Base-by-base conservation (phyloP, 2,888 invertebrate genomes). In the Exephanes ischioxanthus region DNA sequence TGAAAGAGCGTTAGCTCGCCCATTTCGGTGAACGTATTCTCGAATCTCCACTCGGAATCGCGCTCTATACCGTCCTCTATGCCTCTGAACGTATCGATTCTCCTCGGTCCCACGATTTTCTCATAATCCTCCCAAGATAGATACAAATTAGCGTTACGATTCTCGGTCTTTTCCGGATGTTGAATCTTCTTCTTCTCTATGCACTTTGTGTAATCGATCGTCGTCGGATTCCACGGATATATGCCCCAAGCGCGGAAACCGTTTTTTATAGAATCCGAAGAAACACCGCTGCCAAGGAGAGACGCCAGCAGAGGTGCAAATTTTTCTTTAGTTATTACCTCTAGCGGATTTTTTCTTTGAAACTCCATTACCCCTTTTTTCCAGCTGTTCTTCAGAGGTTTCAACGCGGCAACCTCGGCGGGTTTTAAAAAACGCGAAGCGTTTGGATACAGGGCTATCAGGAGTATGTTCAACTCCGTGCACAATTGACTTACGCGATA, bases 361-460 rank as follows among this genome's bases (percentile, higher is more conserved):
- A 87, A 90, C 26, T 88, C 78, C 11, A 88, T 72, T 48, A 90
- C 88, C 5, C 84, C 87, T 5, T 85, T 86, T 72, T 89, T 88
- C 88, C 89, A 89, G 51, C 73, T 84, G 19, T 77, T 86, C 70
- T 90, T 91, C 7, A 89, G 51, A 0, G 88, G 88, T 53, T 89
- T 90, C 77, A 89, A 88, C 3, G 86, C 86, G 11, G 90, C 70
- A 16, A 91, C 89, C 71, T 92, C 91, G 0, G 87, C 87, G 6
- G 90, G 90, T 70, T 90, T 90, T 3, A 91, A 76, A 48, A 91
- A 88, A 45, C 88, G 63, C 45, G 90, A 91, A 16, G 89, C 80
- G 30, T 91, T 92, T 16, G 91, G 91, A 77, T 91, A 91, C 11
- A 92, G 70, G 66, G 88, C 81, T 48, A 91, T 80, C 19, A 91